Base-by-base conservation (phyloP, 2,797 vertebrate species). In the Chaetophractus vellerosus region DNA sequence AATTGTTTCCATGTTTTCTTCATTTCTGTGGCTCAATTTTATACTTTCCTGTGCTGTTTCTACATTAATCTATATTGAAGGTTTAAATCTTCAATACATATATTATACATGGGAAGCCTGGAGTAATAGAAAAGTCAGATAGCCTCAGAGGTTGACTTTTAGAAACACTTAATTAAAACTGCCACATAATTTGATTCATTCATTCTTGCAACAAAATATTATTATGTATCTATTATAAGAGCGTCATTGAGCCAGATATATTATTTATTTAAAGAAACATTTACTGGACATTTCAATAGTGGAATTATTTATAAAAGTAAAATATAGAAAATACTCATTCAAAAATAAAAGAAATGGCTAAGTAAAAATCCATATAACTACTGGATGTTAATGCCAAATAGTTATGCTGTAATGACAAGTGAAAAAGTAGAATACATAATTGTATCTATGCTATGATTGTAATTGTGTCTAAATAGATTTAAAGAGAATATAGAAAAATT, bases 171-270 rank as follows among this genome's bases (percentile, higher is more conserved):
- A 6, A 92, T 7, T 85, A 69, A 76, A 10, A 93, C 15, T 63
- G 69, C 41, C 7, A 52, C 5, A 74, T 26, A 80, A 80, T 55
- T 91, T 74, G 18, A 3, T n/a, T 74, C 33, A 83, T 36, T 93
- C 48, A 89, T 90, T 87, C 82, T 84, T 87, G 12, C 9, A 93
- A 50, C 23, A 92, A 84, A 93, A 61, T 75, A 59, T 45, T 84
- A 2, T n/a, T 94, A 23, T 59, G 14, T 59, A 41, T 75, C 19
- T 18, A 41, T 26, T 72, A 59, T 45, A 45, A 19, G 52, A 87
- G 23, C 89, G 78, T 33, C 14, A 50, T 59, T 93, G 91, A 89
- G 6, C n/a, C 28, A 38, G 12, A 33, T 57, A 33, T 57, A 68
- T 48, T 81, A 82, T 63, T 76, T 75, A 57, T 11, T 84, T 93